Evolutionary conservation across 2,888 invertebrate species (phyloP), one percentile per base, ranked within the genome.

Genomic region (Orthonychiurus folsomi): DNA sequence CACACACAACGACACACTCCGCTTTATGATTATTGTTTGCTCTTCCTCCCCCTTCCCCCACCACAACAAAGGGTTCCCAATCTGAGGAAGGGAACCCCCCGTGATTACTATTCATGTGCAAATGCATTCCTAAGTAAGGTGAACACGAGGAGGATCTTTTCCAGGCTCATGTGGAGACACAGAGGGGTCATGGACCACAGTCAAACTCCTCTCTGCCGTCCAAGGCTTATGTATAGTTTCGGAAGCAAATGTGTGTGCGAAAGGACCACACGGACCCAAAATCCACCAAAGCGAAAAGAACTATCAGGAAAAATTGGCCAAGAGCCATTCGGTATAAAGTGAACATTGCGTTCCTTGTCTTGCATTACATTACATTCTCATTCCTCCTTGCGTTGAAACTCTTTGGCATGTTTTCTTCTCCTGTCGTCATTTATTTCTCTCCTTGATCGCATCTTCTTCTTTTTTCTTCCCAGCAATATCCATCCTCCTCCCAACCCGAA

Each of bases 321-420:
- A 37, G 15, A 5, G 37, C 37, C 37, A 37, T 37, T 37, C 9
- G 15, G 15, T 37, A 15, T 37, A 37, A 37, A 15, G 37, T 15
- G 15, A 15, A 15, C 37, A 37, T 37, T 37, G 37, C 9, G 5
- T 15, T 37, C 5, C 15, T 15, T 37, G 37, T 5, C 37, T 37
- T 5, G 37, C 37, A 37, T 37, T 37, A 37, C 37, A 37, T 37
- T 37, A 37, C 37, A 9, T 37, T 37, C 37, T 37, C 37, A 37
- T 37, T 37, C 37, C 37, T 37, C 15, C 37, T 37, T 37, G 5
- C 37, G 5, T 37, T 15, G 5, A 37, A 37, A 37, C 37, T 37
- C 37, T 37, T 37, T 37, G 37, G 37, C 37, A 37, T 37, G 37
- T 37, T 37, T 37, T n/a, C n/a, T 37, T 37, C 37, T 37, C 37